Evolutionary conservation across 1,140 invertebrate genomes (phyloP).

Genomic region (Globodera ellingtonae): DNA sequence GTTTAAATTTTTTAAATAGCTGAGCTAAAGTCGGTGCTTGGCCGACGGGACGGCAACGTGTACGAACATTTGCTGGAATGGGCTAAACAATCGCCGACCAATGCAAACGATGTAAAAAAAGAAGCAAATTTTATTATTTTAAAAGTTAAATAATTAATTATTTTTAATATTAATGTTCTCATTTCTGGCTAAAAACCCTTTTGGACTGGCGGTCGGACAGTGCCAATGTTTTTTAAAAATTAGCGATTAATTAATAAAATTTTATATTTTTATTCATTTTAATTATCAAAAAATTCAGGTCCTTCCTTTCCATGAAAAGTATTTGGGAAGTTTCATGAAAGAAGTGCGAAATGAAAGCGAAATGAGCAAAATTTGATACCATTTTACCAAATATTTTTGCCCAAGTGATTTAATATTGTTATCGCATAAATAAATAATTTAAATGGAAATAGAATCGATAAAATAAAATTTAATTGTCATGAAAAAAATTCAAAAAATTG

Average conservation of each 20-base stretch:
- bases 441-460: too few species aligned
- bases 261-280: neutral
- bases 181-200: too few species aligned
- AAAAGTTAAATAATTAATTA: neutral
- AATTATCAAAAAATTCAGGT: slow-evolving; percentile 7
- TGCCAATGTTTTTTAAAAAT: neutral
- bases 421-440: too few species aligned
- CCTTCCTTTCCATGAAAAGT: slow-evolving; percentile 35
- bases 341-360: slow-evolving; percentile 20
- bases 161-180: neutral
- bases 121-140: neutral
- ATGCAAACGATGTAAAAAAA: slow-evolving; percentile 71
- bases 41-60: slow-evolving; percentile 85
- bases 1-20: too few species aligned
- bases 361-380: slow-evolving; percentile 20
- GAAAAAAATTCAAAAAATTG: too few species aligned
- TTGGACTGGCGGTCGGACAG: too few species aligned
- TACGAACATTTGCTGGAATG: slow-evolving; percentile 84
- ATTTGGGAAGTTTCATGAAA: slow-evolving; percentile 28
- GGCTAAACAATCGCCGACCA: slow-evolving; percentile 82
- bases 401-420: too few species aligned
- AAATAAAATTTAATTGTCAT: too few species aligned
- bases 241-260: neutral
- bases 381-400: too few species aligned
- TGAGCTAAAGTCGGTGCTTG: slow-evolving; percentile 79